These are phyloP conservation scores for Gnatocerus cornutus DNA, from an alignment of 2,888 invertebrate species.

Conservation along the genomic window DNA sequence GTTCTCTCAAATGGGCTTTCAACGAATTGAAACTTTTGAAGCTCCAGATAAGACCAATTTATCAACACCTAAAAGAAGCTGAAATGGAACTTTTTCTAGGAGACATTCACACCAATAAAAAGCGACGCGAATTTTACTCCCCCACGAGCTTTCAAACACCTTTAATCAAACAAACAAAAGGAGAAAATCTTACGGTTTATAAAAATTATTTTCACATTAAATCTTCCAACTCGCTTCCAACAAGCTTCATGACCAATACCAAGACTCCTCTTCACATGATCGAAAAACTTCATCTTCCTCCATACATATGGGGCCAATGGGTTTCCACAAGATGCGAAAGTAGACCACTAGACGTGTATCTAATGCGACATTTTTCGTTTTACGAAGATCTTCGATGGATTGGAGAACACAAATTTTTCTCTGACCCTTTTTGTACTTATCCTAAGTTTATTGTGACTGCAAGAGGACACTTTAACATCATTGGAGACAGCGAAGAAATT, in stretches of 20 bases:
- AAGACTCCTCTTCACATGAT: slow-evolving; percentile 72
- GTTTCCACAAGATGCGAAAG: slow-evolving; percentile 74
- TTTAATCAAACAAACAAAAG: slow-evolving; percentile 66
- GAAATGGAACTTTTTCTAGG: slow-evolving; percentile 73
- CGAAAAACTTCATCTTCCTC: slow-evolving; percentile 69
- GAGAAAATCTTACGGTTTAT: slow-evolving; percentile 59
- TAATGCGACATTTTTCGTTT: slow-evolving; percentile 71
- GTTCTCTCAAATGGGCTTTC: slow-evolving; percentile 72
- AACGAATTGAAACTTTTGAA: slow-evolving; percentile 74
- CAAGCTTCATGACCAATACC: slow-evolving; percentile 68
- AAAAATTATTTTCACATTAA: slow-evolving; percentile 61
- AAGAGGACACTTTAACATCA: slow-evolving; percentile 70
- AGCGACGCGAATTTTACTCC: slow-evolving; percentile 69
- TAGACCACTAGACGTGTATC: slow-evolving; percentile 73
- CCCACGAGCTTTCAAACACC: slow-evolving; percentile 75
- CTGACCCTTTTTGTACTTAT: slow-evolving; percentile 73
- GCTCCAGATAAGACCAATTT: slow-evolving; percentile 69
- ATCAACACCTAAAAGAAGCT: slow-evolving; percentile 52
- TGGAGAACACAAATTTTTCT: slow-evolving; percentile 73
- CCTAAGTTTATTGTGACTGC: slow-evolving; percentile 73
- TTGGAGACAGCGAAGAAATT: slow-evolving; percentile 59
- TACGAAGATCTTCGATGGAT: slow-evolving; percentile 71
- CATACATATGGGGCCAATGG: slow-evolving; percentile 74
- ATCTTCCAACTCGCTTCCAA: slow-evolving; percentile 63
- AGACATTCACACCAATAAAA: slow-evolving; percentile 71